Evolutionary conservation across 2,113 vertebrate species (phyloP).

Genomic region (Nyctibius bracteatus): DNA sequence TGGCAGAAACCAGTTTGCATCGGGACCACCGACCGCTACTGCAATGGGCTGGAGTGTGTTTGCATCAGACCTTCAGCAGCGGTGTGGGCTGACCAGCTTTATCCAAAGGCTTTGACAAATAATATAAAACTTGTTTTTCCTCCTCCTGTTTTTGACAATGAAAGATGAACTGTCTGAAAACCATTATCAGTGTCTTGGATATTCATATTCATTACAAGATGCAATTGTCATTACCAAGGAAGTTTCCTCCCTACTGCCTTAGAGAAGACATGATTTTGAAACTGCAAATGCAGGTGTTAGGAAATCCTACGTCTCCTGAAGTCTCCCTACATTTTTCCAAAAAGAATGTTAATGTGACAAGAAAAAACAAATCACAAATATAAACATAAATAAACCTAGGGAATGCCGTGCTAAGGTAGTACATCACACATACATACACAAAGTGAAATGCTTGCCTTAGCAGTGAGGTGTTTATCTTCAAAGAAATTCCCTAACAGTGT

Average conservation of each 20-base stretch:
- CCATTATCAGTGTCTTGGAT: neutral
- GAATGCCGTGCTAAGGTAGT: neutral
- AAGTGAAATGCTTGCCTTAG: neutral
- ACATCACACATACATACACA: neutral
- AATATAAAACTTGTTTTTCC: neutral
- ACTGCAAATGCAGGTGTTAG: neutral
- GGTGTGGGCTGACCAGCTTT: neutral
- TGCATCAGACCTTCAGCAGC: neutral
- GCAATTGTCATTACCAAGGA: neutral
- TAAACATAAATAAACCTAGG: neutral
- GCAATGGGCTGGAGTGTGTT: neutral
- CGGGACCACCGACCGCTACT: rapidly evolving
- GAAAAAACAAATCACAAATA: neutral
- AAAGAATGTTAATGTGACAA: neutral
- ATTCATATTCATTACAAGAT: neutral
- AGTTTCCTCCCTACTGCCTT: neutral
- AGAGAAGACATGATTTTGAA: neutral
- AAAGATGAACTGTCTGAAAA: neutral
- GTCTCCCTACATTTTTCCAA: neutral
- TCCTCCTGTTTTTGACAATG: neutral
- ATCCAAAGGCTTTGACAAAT: neutral
- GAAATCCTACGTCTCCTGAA: neutral
- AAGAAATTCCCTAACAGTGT: neutral
- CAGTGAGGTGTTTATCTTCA: neutral
- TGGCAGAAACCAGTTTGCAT: neutral